These are phyloP conservation scores for Mus spicilegus DNA, from an alignment of 2,113 vertebrate species.

Conservation along the genomic window DNA sequence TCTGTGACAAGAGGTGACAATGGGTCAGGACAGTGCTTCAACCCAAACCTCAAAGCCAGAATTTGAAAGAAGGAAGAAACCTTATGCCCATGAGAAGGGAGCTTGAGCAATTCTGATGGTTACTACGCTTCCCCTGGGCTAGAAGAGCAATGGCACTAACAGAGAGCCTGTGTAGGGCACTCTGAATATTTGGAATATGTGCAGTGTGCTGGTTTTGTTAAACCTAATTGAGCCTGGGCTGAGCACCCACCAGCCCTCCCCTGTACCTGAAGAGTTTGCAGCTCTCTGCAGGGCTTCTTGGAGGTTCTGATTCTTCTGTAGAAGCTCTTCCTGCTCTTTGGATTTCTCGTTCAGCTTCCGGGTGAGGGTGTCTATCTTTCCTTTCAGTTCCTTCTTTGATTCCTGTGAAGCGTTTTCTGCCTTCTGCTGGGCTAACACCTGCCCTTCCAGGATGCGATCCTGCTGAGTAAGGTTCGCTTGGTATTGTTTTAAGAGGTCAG, in stretches of 20 bases:
- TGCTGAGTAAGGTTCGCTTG: constrained; percentile 78
- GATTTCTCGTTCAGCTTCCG: constrained; percentile 67
- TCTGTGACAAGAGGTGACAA: neutral
- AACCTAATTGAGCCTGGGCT: neutral
- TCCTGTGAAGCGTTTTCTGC: constrained; percentile 44
- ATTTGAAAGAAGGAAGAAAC: constrained; percentile 2
- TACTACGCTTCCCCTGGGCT: neutral
- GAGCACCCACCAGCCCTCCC: neutral
- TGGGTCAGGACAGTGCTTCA: neutral
- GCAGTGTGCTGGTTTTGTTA: neutral
- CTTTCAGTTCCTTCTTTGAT: constrained; percentile 57
- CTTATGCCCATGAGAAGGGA: neutral
- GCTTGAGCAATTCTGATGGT: neutral
- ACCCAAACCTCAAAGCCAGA: constrained; percentile 9
- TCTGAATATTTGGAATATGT: neutral
- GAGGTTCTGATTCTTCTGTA: constrained; percentile 75
- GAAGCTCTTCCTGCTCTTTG: constrained; percentile 55
- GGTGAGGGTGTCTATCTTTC: constrained; percentile 73
- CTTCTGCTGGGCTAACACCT: constrained; percentile 31
- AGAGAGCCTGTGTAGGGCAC: neutral
- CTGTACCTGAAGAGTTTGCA: constrained; percentile 77
- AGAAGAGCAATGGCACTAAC: neutral
- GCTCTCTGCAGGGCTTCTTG: constrained; percentile 76
- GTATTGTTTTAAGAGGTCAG: constrained; percentile 35
- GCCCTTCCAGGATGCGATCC: constrained; percentile 37